Evolutionary conservation across 2,113 vertebrate genomes (phyloP), one percentile per base, ranked within the genome.

Genomic region (Alethe castanea): DNA sequence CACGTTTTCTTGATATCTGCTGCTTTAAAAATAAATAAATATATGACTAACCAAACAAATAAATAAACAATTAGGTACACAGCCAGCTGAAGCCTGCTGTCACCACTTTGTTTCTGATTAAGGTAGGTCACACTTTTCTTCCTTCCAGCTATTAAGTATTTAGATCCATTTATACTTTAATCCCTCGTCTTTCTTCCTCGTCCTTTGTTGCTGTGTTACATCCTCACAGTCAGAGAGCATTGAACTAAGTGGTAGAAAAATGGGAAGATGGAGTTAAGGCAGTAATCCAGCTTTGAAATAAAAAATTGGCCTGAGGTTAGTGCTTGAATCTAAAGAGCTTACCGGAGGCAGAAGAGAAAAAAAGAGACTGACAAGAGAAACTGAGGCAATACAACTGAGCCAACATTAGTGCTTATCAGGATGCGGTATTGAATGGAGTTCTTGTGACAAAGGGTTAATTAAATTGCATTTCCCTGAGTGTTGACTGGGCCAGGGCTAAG

Each of bases 281-380:
- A 84, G 60, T 95, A 97, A 96, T 94, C 92, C 85, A 82, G 60
- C 79, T 96, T 90, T 86, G 72, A 96, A 95, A 96, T 90, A 90
- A 88, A 88, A 95, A 90, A 70, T 33, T 86, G 62, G 26, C 67
- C 47, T 74, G 79, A 90, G 84, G 64, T 88, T 66, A 88, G 60
- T 54, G 40, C 88, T 96, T 93, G 76, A 92, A 81, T 90, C 72
- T 85, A 52, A 92, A 88, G 62, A 90, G 35, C 52, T 66, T 95
- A 59, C 47, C 3, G 1, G 73, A 95, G 44, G 80, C 33, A 83
- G 67, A 65, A 61, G 16, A 4, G 1, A 9, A 22, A 7, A 5
- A 56, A 62, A 54, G 22, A 52, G 16, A 57, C 29, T 69, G 19
- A 12, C 23, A 73, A 28, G 38, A 80, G 79, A 96, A 96, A 95